A percentile compares a stretch with the other conserved stretches of the same genome.
Conservation (phyloP, 2,797 vertebrate genomes). For the Macropus fuliginosus region DNA sequence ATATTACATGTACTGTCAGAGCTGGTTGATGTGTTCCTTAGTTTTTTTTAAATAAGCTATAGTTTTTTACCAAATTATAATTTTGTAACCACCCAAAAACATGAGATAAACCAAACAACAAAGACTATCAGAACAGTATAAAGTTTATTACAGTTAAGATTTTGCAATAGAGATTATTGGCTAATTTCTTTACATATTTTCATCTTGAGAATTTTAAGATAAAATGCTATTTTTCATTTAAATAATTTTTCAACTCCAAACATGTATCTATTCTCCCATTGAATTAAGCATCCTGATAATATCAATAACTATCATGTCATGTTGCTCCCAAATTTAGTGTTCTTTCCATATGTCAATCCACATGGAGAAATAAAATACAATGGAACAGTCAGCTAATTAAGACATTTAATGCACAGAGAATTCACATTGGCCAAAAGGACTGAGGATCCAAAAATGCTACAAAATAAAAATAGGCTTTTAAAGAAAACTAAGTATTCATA, state of each 20-base stretch:
- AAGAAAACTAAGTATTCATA: conserved; percentile 81
- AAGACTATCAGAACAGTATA: conserved; percentile 81
- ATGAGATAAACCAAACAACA: conserved; percentile 82
- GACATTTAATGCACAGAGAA: conserved; percentile 83
- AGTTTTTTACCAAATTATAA: conserved; percentile 91
- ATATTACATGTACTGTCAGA: neutral
- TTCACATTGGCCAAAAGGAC: conserved; percentile 83
- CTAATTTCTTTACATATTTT: conserved; percentile 77
- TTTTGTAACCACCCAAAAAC: conserved; percentile 85
- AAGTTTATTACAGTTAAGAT: conserved; percentile 81
- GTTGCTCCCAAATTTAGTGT: conserved; percentile 81
- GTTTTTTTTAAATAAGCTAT: conserved; percentile 86
- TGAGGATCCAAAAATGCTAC: conserved; percentile 74
- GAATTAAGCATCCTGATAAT: conserved; percentile 83
- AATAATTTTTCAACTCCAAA: conserved; percentile 82
- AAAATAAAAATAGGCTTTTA: conserved; percentile 83
- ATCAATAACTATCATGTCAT: conserved; percentile 78
- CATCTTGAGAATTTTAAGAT: conserved; percentile 79
- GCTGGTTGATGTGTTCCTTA: neutral
- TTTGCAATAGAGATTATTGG: conserved; percentile 82
- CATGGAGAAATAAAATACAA: conserved; percentile 86
- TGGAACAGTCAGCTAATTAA: conserved; percentile 81
- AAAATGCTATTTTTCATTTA: conserved; percentile 83
- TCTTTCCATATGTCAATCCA: conserved; percentile 84
- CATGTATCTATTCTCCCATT: conserved; percentile 85